Evolutionary conservation across 2,888 invertebrate species (phyloP).

Genomic region (Drosophila picticornis): DNA sequence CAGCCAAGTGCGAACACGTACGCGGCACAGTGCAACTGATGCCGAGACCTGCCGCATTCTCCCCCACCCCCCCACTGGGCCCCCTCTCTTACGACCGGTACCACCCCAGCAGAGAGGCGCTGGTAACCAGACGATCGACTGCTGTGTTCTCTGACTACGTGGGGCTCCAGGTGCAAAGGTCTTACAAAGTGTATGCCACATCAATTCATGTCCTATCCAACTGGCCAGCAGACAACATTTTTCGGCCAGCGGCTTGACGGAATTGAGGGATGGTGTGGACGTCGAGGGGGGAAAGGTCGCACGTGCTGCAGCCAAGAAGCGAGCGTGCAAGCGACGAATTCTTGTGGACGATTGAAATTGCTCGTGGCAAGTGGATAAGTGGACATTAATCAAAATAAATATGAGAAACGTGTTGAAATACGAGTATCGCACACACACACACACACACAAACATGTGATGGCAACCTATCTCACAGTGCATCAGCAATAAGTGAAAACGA

Average conservation of each 20-base stretch:
- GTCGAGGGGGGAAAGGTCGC: slow-evolving; percentile 13
- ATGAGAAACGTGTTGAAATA: slow-evolving; percentile 78
- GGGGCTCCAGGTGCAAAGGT: slow-evolving; percentile 73
- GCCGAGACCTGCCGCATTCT: slow-evolving; percentile 38
- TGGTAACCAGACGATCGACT: slow-evolving; percentile 16
- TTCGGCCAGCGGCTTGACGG: slow-evolving; percentile 11
- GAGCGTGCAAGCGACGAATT: slow-evolving; percentile 38
- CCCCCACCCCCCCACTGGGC: background rate
- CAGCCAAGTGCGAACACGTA: slow-evolving; percentile 80
- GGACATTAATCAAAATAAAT: slow-evolving; percentile 81
- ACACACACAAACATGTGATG: slow-evolving; percentile 16
- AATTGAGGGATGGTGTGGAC: background rate
- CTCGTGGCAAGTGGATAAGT: slow-evolving; percentile 78
- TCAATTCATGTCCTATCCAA: slow-evolving; percentile 72
- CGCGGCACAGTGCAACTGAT: slow-evolving; percentile 76
- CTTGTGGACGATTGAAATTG: slow-evolving; percentile 74
- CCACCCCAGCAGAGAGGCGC: background rate
- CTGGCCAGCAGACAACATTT: slow-evolving; percentile 71
- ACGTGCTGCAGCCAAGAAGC: slow-evolving; percentile 49
- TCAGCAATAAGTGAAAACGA: slow-evolving; percentile 42
- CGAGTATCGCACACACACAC: slow-evolving; percentile 42
- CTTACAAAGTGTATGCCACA: slow-evolving; percentile 71
- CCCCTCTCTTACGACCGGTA: background rate
- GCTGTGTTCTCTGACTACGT: slow-evolving; percentile 37
- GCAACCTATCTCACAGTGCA: slow-evolving; percentile 1